phyloP scores from a whole-genome alignment of 2,113 vertebrate genomes.

The Pan paniscus region DNA sequence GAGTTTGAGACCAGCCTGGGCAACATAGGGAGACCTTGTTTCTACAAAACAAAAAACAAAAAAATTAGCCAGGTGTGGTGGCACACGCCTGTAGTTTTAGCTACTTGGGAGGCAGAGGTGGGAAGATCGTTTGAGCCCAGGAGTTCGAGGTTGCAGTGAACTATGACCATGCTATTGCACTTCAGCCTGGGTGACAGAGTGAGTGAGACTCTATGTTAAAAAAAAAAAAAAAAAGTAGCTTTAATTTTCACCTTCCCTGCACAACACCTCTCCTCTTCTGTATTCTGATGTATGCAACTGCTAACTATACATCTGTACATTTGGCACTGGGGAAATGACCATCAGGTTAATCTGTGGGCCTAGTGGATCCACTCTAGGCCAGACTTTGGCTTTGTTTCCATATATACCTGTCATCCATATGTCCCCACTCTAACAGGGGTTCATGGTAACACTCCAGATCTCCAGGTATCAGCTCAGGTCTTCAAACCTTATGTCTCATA shows the following conservation, averaged over 20 bases:
- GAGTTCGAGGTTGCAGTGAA: too few relatives aligned
- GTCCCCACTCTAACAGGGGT: not conserved
- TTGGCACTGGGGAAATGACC: not conserved
- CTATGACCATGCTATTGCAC: too few relatives aligned
- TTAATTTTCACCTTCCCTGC: not conserved
- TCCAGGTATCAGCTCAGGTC: not conserved
- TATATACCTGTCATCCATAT: not conserved
- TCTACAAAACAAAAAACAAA: too few relatives aligned
- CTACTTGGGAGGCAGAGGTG: too few relatives aligned
- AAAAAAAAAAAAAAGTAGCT: not conserved
- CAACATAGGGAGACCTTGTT: too few relatives aligned
- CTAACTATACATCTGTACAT: not conserved
- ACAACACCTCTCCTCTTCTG: not conserved
- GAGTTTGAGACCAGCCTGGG: too few relatives aligned
- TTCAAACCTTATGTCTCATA: not conserved
- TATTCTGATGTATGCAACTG: not conserved
- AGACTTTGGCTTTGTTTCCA: not conserved
- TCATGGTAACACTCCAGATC: not conserved
- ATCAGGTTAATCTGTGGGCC: not conserved
- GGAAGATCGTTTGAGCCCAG: too few relatives aligned
- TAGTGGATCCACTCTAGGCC: not conserved
- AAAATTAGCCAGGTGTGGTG: too few relatives aligned
- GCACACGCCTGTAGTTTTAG: too few relatives aligned
- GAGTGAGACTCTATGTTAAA: too few relatives aligned
- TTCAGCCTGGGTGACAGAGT: too few relatives aligned